These are phyloP conservation scores for Mormyrus iriodes DNA, from an alignment of 2,113 vertebrate genomes.

Conservation along the genomic window DNA sequence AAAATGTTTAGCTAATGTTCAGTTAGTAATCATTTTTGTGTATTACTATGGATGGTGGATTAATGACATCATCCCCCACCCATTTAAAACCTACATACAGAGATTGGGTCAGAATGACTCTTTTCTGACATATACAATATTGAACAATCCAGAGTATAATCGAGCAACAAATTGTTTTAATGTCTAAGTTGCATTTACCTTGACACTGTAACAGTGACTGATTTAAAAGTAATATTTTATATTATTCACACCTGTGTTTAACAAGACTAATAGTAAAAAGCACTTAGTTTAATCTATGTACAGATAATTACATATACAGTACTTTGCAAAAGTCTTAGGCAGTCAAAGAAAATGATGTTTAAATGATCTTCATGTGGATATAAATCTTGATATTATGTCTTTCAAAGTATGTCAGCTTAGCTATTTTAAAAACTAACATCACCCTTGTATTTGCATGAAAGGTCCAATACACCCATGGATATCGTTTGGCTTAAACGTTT, in stretches of 20 bases:
- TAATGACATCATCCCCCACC: constrained; percentile 45
- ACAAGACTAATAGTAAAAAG: background rate
- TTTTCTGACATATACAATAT: background rate
- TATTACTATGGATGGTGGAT: constrained; percentile 59
- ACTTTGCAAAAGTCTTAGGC: background rate
- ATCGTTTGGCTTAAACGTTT: background rate
- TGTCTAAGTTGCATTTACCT: background rate
- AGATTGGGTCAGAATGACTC: background rate
- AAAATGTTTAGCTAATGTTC: constrained; percentile 47
- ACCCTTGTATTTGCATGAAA: background rate
- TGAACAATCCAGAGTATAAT: background rate
- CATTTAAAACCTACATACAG: background rate
- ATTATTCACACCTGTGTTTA: background rate
- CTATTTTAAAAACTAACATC: background rate
- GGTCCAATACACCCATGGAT: background rate
- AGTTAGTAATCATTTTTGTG: constrained; percentile 50
- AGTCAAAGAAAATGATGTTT: background rate
- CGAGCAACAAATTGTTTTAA: background rate
- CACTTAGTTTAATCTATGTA: background rate
- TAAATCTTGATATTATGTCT: background rate
- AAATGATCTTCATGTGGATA: background rate
- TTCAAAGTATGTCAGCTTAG: background rate
- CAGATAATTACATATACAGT: background rate
- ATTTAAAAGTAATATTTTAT: background rate
- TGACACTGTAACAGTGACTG: background rate